phyloP scores from a whole-genome alignment of 2,888 invertebrate genomes.

The Tetragnatha montana region DNA sequence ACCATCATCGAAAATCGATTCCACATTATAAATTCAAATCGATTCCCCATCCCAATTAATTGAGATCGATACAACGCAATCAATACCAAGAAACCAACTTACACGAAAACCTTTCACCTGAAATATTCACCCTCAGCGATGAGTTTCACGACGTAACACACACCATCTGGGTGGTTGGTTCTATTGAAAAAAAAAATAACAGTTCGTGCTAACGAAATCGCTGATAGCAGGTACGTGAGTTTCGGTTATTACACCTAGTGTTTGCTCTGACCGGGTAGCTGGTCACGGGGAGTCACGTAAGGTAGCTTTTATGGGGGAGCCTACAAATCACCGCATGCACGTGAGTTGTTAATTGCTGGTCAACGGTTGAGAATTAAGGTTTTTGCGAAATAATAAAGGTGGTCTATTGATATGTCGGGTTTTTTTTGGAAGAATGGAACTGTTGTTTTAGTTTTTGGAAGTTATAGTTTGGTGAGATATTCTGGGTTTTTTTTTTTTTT shows the following conservation, averaged over 20 bases:
- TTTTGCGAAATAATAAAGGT: neutral
- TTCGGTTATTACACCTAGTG: conserved; percentile 30
- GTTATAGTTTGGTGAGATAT: no score
- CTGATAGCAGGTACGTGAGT: conserved; percentile 17
- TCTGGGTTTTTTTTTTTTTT: no score
- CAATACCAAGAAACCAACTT: neutral
- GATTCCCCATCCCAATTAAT: neutral
- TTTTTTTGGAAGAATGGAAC: no score
- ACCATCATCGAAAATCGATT: neutral
- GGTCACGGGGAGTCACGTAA: neutral
- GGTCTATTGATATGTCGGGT: neutral
- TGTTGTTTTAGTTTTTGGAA: no score
- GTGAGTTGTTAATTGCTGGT: conserved; percentile 13
- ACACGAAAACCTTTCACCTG: neutral
- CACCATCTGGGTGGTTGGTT: neutral
- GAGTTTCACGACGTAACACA: neutral
- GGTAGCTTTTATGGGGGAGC: neutral
- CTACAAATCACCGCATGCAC: conserved; percentile 16
- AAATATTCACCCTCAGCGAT: neutral
- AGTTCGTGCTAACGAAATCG: neutral
- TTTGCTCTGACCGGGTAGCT: neutral
- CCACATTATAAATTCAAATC: neutral
- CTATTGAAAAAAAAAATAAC: neutral
- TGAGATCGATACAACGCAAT: neutral
- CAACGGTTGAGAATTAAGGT: neutral